Base-by-base conservation (phyloP, 2,113 vertebrate species). In the Scomber japonicus region DNA sequence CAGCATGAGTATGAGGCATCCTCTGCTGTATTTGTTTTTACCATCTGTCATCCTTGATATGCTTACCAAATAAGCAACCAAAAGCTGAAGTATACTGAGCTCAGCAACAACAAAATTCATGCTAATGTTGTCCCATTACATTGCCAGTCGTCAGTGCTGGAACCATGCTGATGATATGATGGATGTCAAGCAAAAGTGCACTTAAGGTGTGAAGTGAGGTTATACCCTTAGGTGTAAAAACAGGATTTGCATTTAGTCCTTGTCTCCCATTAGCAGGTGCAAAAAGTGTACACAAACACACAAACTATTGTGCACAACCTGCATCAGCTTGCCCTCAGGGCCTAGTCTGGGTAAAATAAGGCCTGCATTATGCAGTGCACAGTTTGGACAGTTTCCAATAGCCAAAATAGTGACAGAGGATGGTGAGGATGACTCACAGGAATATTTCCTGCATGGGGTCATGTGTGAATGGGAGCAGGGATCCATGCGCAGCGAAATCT, bases 121-220 rank as follows among this genome's bases (percentile, higher is more conserved):
- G 31, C 15, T 85, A 50, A 68, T 59, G 56, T 68, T 64, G 24
- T 49, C 63, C 56, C 8, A 77, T 77, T 59, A 66, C 16, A 54
- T 8, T 53, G 67, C 53, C 45, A 75, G 50, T 31, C 63, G 49
- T 62, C 46, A 49, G 74, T 56, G 75, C 71, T 69, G 69, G 70
- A 77, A 35, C 27, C 48, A 77, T 30, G 70, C 59, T 57, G 72
- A 63, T 61, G 48, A 88, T 78, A 79, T 61, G 56, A 90, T 87
- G 89, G 90, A 84, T 67, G 79, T 83, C 87, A 90, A 93, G 62
- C 85, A 88, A 92, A 95, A 94, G 94, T 93, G 90, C 93, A 95
- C 94, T 96, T 94, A 94, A 82, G 80, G 91, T 40, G 78, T 78
- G 61, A 65, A 68, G 82, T 92, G 86, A 94, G 92, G 88, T 88